phyloP scores from a whole-genome alignment of 2,797 vertebrate genomes.

The Myripristis murdjan region DNA sequence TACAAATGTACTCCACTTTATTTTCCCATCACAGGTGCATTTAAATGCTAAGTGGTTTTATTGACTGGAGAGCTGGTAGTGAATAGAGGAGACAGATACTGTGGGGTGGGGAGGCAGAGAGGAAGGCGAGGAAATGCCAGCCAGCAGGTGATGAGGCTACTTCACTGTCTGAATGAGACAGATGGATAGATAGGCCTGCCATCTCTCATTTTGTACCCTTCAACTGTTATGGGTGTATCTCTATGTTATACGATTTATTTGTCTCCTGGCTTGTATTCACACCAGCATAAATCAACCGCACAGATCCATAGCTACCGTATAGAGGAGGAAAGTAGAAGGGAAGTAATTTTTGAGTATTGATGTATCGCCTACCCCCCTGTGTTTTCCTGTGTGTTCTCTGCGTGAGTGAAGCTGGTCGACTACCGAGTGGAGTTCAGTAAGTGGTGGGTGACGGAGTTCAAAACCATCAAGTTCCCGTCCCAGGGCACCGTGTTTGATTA shows the following conservation, averaged over 20 bases:
- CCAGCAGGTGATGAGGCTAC: conserved; percentile 64
- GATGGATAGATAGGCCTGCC: conserved; percentile 66
- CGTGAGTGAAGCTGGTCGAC: conserved; percentile 89
- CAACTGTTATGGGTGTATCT: conserved; percentile 50
- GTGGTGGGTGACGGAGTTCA: conserved; percentile 97
- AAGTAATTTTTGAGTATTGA: conserved; percentile 72
- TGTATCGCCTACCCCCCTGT: conserved; percentile 10
- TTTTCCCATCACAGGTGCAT: conserved; percentile 82
- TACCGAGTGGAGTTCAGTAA: conserved; percentile 96
- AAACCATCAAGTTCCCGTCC: conserved; percentile 95
- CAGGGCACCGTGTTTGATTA: conserved; percentile 96
- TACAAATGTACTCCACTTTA: conserved; percentile 81
- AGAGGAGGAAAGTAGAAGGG: conserved; percentile 34
- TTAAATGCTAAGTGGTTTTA: conserved; percentile 85
- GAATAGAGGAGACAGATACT: conserved; percentile 72
- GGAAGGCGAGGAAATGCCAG: conserved; percentile 49
- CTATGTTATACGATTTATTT: conserved; percentile 45
- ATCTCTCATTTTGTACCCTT: conserved; percentile 68
- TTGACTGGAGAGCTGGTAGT: conserved; percentile 76
- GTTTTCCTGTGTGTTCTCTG: conserved; percentile 59
- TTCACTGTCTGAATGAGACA: conserved; percentile 57
- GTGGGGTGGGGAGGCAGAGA: conserved; percentile 41
- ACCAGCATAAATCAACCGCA: conserved; percentile 54
- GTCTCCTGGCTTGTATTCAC: conserved; percentile 58
- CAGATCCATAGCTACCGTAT: conserved; percentile 57